Evolutionary conservation across 2,113 vertebrate genomes (phyloP).

Genomic region (Poeciliopsis retropinna): DNA sequence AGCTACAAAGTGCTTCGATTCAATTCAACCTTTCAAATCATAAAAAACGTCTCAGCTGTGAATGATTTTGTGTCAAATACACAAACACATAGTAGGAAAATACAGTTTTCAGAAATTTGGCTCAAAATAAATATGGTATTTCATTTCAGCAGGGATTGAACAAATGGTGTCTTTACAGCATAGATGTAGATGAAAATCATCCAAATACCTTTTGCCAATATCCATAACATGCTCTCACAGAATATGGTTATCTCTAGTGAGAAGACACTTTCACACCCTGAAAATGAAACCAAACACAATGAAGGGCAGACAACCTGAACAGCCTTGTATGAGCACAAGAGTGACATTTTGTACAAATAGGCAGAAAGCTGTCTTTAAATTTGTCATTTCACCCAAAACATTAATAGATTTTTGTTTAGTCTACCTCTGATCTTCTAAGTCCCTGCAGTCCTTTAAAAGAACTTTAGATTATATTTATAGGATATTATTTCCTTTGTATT

Average conservation of each 20-base stretch:
- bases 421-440: too few relatives aligned
- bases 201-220: slow-evolving; percentile 9
- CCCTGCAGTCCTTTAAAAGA: too few relatives aligned
- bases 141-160: not conserved
- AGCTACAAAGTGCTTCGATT: not conserved
- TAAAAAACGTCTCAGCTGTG: not conserved
- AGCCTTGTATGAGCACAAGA: not conserved
- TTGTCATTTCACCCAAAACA: not conserved
- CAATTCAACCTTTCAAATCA: not conserved
- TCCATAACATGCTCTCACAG: not conserved
- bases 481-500: too few relatives aligned
- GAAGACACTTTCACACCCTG: slow-evolving; percentile 1
- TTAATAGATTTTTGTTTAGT: too few relatives aligned
- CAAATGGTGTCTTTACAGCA: slow-evolving; percentile 33
- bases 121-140: not conserved
- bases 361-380: slow-evolving; percentile 19
- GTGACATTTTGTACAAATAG: not conserved
- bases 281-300: not conserved
- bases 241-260: not conserved
- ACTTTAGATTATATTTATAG: too few relatives aligned
- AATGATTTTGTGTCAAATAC: not conserved
- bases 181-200: slow-evolving; percentile 21
- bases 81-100: not conserved
- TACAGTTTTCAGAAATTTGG: not conserved
- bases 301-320: not conserved